These are phyloP conservation scores for Germaria angustata DNA, from an alignment of 2,888 invertebrate genomes.

Conservation along the genomic window DNA sequence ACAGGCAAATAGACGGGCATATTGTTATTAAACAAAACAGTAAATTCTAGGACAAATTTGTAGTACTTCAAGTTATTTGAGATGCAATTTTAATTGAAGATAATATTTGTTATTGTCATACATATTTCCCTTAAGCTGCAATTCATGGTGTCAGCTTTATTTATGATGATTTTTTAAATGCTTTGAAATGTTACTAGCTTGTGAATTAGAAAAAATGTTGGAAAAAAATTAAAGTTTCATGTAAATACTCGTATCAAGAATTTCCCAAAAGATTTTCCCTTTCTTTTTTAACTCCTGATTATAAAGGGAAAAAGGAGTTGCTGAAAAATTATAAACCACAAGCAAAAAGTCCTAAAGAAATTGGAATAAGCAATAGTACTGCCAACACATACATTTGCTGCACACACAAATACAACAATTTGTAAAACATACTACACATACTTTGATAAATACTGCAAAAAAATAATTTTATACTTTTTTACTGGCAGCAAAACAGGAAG, in stretches of 20 bases:
- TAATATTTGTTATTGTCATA: neutral
- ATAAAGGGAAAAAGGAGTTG: constrained; percentile 7
- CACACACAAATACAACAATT: neutral
- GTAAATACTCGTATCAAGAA: constrained; percentile 43
- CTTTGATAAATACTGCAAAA: constrained; percentile 10
- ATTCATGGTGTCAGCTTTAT: neutral
- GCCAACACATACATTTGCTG: neutral
- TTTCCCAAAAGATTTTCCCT: constrained; percentile 51
- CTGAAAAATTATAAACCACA: neutral
- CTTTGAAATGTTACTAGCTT: neutral
- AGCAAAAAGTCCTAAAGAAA: constrained; percentile 25
- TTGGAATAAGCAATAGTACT: constrained; percentile 24
- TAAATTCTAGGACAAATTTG: neutral
- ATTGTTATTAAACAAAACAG: neutral
- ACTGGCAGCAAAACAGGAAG: neutral
- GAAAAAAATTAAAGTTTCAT: constrained; percentile 14
- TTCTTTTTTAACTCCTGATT: constrained; percentile 23
- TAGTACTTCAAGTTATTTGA: neutral
- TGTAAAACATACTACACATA: neutral
- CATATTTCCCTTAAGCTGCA: neutral
- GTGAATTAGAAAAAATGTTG: neutral
- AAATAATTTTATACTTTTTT: constrained; percentile 48
- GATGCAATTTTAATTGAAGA: neutral
- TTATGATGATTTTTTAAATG: neutral
- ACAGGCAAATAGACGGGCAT: neutral